A percentile compares a stretch with the other conserved stretches of the same genome.
Evolutionary conservation across 1,140 invertebrate genomes (phyloP).

Genomic region (Pentalonia nigronervosa): DNA sequence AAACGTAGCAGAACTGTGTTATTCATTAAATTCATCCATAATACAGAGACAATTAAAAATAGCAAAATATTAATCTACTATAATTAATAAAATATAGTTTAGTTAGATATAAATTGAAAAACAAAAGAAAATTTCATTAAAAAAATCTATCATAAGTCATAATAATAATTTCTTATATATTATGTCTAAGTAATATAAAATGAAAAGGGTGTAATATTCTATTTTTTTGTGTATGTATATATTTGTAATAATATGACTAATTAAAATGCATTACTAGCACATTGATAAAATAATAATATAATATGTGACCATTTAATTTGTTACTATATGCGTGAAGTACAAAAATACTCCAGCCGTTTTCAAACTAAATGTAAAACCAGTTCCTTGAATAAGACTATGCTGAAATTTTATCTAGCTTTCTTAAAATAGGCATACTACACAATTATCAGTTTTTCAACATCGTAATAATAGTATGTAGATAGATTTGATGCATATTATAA

Average conservation of each 20-base stretch:
- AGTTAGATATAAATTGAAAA: neutral
- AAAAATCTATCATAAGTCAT: neutral
- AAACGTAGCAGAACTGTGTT: neutral
- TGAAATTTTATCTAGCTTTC: neutral
- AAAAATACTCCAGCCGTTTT: neutral
- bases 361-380: neutral
- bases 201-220: neutral
- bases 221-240: neutral
- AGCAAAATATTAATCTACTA: neutral
- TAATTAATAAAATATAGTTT: neutral
- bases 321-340: neutral
- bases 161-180: neutral
- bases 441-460: neutral
- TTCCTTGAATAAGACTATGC: neutral
- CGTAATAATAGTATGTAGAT: neutral
- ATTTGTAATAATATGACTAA: neutral
- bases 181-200: neutral
- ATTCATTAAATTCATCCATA: neutral
- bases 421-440: neutral
- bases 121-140: neutral
- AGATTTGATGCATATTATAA: neutral
- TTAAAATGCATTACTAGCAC: neutral
- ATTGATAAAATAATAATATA: neutral
- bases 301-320: neutral
- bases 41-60: neutral